Evolutionary conservation across 2,113 vertebrate genomes (phyloP), one percentile per base, ranked within the genome.

Genomic region (Brachyhypopomus gauderio): DNA sequence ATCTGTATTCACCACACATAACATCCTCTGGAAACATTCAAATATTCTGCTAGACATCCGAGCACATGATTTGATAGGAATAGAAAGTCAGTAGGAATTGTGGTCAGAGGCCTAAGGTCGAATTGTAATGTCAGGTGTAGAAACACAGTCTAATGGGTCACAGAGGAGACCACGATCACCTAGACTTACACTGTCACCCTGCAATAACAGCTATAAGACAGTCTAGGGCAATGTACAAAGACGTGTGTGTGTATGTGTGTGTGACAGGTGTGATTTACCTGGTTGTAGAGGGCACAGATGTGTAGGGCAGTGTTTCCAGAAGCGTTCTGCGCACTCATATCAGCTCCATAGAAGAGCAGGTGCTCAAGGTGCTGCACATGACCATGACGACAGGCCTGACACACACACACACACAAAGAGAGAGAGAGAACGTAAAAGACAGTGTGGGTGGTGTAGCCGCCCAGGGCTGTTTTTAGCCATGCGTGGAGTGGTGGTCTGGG

Each of bases 281-380:
- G 97, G 91, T 98, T 99, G 87, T 99, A 99, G 89, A 99, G 97
- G 19, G 97, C 97, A 80, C 97, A 99, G 78, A 99, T 94, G 23
- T 99, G 97, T 48, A 95, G 90, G 92, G 94, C 90, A 85, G 96
- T 98, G 92, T 99, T 99, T 82, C 97, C 97, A 1, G 97, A 99
- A 84, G 97, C 97, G 0, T 99, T 99, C 94, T 98, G 97, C 3
- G 95, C 92, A 1, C 94, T 90, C 96, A 96, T 98, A 84, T 98
- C 93, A 0, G 97, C 97, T 36, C 97, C 97, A 0, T 99, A 98
- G 88, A 99, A 99, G n/a, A 99, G 93, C 30, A 98, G 95, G 41
- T 99, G 97, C 81, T 98, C 96, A 93, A 98, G 87, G 87, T 99
- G 97, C 83, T 99, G 97, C 48, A 99, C 97, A 0, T 99, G 97